phyloP scores from a whole-genome alignment of 2,797 vertebrate species.

The Mastacembelus armatus region DNA sequence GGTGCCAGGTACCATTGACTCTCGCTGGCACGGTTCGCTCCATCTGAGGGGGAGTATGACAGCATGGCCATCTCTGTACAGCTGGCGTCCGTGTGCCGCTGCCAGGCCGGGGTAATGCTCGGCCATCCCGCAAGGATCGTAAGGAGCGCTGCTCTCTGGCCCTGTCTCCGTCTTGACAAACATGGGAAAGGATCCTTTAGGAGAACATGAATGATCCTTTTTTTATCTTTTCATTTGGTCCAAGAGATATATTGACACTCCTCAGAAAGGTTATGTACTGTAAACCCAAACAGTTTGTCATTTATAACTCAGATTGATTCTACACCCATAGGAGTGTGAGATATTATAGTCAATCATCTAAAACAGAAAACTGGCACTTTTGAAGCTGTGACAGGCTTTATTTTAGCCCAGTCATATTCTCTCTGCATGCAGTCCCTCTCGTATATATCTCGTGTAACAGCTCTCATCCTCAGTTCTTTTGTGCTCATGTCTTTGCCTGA shows the following conservation, averaged over 20 bases:
- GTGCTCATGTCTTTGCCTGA: conserved; percentile 59
- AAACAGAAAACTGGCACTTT: conserved; percentile 37
- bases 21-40: conserved; percentile 68
- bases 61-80: conserved; percentile 75
- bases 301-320: conserved; percentile 41
- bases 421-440: conserved; percentile 34
- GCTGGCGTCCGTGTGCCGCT: conserved; percentile 64
- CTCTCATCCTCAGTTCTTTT: conserved; percentile 65
- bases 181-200: conserved; percentile 30
- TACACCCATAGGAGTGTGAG: conserved; percentile 16
- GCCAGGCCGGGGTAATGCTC: conserved; percentile 65
- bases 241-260: conserved; percentile 5
- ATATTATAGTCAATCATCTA: conserved; percentile 27
- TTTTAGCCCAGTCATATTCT: conserved; percentile 56
- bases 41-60: conserved; percentile 71
- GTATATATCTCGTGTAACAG: conserved; percentile 65
- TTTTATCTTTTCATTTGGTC: neutral
- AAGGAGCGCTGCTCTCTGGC: conserved; percentile 51
- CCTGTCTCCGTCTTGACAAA: conserved; percentile 52
- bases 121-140: conserved; percentile 47
- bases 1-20: conserved; percentile 79
- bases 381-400: conserved; percentile 43
- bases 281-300: conserved; percentile 25
- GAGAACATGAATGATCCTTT: conserved; percentile 13
- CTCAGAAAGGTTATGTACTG: neutral